Conservation (phyloP, 2,888 invertebrate species). For the Aricia artaxerxes region DNA sequence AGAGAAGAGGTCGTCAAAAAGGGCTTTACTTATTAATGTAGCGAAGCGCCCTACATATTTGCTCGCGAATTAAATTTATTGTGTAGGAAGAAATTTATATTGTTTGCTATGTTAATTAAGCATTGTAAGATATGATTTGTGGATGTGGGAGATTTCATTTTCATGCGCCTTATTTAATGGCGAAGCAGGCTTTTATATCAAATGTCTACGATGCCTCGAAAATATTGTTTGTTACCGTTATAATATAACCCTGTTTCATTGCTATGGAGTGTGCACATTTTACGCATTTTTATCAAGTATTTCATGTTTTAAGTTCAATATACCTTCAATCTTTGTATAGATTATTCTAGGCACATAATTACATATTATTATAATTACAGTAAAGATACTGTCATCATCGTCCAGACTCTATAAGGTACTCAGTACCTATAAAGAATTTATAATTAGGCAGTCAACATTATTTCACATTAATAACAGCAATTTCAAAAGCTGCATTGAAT, state of each 20-base stretch:
- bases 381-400: no score
- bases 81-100: slow-evolving; percentile 20
- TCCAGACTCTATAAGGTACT: no score
- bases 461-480: no score
- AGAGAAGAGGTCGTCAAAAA: background rate
- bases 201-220: background rate
- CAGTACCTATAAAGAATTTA: no score
- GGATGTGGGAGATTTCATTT: slow-evolving; percentile 5
- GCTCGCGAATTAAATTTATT: slow-evolving; percentile 11
- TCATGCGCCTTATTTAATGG: slow-evolving; percentile 11
- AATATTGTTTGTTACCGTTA: background rate
- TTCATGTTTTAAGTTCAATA: no score
- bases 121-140: slow-evolving; percentile 12
- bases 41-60: slow-evolving; percentile 15
- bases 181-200: background rate
- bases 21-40: slow-evolving; percentile 41
- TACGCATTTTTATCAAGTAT: background rate
- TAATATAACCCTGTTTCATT: no score
- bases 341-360: no score
- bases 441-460: no score
- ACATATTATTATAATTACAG: no score
- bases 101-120: slow-evolving; percentile 18
- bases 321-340: no score
- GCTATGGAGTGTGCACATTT: background rate
- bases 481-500: no score